Conservation (phyloP, 1,140 invertebrate genomes). For the Helicoverpa zea region DNA sequence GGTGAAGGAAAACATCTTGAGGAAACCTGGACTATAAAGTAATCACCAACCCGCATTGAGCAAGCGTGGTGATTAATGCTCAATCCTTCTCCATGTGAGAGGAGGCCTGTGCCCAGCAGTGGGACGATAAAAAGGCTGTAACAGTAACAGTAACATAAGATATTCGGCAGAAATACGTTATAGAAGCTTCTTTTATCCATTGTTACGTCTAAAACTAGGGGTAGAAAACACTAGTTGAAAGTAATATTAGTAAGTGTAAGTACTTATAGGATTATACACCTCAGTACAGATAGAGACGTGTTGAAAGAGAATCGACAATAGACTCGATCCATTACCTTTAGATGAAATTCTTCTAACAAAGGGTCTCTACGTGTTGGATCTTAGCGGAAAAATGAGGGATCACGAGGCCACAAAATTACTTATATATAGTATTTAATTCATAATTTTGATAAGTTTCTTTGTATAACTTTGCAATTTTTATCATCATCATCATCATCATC, state of each 20-base stretch:
- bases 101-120: too few relatives aligned
- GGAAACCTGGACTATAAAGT: too few relatives aligned
- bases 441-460: too few relatives aligned
- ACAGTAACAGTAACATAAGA: too few relatives aligned
- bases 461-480: too few relatives aligned
- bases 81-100: too few relatives aligned
- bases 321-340: slow-evolving; percentile 10
- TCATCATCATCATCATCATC: too few relatives aligned
- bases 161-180: too few relatives aligned
- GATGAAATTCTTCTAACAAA: slow-evolving; percentile 35
- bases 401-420: not conserved
- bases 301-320: slow-evolving; percentile 12
- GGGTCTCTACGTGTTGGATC: slow-evolving; percentile 25
- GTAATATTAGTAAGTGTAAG: not conserved
- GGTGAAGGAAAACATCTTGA: too few relatives aligned
- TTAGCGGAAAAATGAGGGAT: slow-evolving; percentile 4
- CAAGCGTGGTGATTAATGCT: too few relatives aligned
- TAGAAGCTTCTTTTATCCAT: not conserved
- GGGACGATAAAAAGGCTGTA: too few relatives aligned
- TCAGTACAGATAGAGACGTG: not conserved
- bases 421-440: not conserved
- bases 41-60: too few relatives aligned
- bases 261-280: not conserved
- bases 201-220: not conserved
- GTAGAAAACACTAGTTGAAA: not conserved